A percentile compares a stretch with the other conserved stretches of the same genome.
These are phyloP conservation scores for Tor tambroides DNA, from an alignment of 2,113 vertebrate species.

Conservation along the genomic window DNA sequence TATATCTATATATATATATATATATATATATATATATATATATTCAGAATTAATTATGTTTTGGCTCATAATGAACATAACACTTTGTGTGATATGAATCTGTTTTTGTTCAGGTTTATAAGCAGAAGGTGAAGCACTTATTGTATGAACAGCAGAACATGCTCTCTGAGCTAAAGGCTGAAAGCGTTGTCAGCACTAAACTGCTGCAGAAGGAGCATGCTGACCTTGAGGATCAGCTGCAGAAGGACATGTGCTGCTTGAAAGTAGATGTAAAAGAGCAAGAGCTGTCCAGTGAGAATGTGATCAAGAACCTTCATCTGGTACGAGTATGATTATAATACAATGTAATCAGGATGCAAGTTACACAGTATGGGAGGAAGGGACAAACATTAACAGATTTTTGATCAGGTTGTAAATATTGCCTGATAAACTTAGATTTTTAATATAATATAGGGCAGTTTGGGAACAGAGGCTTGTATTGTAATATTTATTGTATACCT, in stretches of 20 bases:
- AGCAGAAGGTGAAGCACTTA: constrained; percentile 95
- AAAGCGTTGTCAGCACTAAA: constrained; percentile 71
- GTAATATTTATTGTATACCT: too few species aligned
- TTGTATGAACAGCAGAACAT: constrained; percentile 91
- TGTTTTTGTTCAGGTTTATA: constrained; percentile 77
- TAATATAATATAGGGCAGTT: too few species aligned
- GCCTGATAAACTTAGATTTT: too few species aligned
- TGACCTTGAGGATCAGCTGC: constrained; percentile 74
- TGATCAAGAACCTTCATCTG: constrained; percentile 80
- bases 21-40: too few species aligned
- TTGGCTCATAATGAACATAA: background rate
- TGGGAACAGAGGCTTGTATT: too few species aligned
- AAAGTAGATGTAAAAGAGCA: constrained; percentile 75
- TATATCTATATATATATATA: too few species aligned
- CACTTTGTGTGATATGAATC: background rate
- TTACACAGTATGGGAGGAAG: background rate
- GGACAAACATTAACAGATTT: too few species aligned
- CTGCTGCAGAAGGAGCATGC: constrained; percentile 80
- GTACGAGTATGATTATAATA: constrained; percentile 69
- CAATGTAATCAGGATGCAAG: background rate
- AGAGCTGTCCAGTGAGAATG: constrained; percentile 77
- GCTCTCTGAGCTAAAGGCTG: constrained; percentile 80
- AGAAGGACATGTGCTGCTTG: constrained; percentile 70
- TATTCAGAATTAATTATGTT: too few species aligned
- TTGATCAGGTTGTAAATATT: too few species aligned